These are phyloP conservation scores for Myxocyprinus asiaticus DNA, from an alignment of 2,113 vertebrate species.

Conservation along the genomic window DNA sequence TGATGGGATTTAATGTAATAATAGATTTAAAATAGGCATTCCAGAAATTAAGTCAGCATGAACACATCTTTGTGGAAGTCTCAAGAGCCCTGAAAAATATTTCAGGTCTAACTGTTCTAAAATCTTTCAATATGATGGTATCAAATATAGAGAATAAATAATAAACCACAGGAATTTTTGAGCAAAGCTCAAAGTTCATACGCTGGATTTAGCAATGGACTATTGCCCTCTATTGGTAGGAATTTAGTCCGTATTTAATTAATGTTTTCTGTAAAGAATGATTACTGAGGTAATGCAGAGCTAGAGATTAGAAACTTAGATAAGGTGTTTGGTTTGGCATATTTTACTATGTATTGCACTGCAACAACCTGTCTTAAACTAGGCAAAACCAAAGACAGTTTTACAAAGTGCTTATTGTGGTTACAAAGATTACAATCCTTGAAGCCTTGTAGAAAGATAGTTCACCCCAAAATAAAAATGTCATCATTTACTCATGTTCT, in stretches of 20 bases:
- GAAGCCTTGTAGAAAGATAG: no score
- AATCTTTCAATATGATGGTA: not conserved
- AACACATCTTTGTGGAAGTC: conserved; percentile 11
- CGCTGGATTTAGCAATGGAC: conserved; percentile 71
- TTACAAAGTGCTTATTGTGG: conserved; percentile 13
- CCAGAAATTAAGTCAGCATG: conserved; percentile 35
- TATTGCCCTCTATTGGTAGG: conserved; percentile 81
- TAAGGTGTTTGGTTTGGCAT: conserved; percentile 26
- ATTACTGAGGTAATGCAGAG: conserved; percentile 39
- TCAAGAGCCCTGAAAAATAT: conserved; percentile 24
- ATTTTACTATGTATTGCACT: not conserved
- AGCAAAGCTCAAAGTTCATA: conserved; percentile 48
- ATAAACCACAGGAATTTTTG: conserved; percentile 50
- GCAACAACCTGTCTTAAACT: conserved; percentile 17
- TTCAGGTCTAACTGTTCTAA: conserved; percentile 30
- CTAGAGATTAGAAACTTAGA: not conserved
- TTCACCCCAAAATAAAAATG: no score
- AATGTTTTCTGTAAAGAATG: conserved; percentile 48
- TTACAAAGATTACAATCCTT: conserved; percentile 8
- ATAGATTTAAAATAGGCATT: conserved; percentile 39
- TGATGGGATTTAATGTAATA: conserved; percentile 41
- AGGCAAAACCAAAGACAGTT: not conserved
- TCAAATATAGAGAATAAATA: conserved; percentile 42
- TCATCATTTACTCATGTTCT: no score
- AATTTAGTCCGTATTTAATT: conserved; percentile 65